Conservation (phyloP, 2,113 vertebrate species). For the Anarhynchus alexandrinus region DNA sequence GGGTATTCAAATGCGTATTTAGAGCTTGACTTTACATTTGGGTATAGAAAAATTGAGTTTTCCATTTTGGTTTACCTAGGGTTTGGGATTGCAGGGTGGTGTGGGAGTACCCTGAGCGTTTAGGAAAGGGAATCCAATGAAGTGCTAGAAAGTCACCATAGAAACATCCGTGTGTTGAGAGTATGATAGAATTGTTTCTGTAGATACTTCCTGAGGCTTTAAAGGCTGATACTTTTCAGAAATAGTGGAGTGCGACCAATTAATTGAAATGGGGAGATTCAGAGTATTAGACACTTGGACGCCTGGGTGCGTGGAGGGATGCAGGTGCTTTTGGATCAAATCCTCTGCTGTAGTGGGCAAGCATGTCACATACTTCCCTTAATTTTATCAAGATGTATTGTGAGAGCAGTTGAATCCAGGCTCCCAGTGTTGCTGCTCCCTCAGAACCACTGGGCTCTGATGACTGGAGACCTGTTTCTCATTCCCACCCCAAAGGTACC, state of each 20-base stretch:
- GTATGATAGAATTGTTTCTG: conserved; percentile 1
- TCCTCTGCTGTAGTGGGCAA: neutral
- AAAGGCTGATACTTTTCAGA: neutral
- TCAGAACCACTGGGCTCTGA: neutral
- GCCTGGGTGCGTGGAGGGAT: neutral
- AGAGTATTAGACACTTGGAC: neutral
- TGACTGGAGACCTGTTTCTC: neutral
- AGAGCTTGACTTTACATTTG: conserved; percentile 24
- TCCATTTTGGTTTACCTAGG: conserved; percentile 33
- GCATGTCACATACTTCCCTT: neutral
- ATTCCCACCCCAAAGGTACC: neutral
- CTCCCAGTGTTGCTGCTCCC: neutral
- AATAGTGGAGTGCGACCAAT: neutral
- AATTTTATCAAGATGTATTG: neutral
- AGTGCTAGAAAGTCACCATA: conserved; percentile 40
- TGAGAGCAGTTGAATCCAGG: neutral
- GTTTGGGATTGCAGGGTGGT: conserved; percentile 14
- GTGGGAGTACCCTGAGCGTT: conserved; percentile 15
- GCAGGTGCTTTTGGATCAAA: neutral
- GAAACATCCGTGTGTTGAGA: conserved; percentile 30
- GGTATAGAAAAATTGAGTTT: neutral
- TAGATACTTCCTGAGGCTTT: neutral
- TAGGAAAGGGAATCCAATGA: conserved; percentile 34
- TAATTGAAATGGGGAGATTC: neutral
- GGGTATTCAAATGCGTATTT: neutral